Evolutionary conservation across 1,140 invertebrate genomes (phyloP).

Genomic region (Cotesia chilonis): DNA sequence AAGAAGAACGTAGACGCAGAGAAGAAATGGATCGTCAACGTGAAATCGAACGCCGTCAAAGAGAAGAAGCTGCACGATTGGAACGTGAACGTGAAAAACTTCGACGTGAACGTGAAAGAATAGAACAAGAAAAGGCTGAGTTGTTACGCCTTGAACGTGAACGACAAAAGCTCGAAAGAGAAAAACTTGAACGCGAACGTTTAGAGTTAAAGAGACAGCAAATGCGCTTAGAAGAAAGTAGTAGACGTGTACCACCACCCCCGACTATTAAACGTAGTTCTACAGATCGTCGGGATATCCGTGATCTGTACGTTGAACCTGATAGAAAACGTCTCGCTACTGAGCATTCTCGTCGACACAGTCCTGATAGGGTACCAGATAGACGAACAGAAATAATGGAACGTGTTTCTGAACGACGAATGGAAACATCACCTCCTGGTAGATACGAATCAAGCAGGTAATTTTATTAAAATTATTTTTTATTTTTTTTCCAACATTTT

Average conservation of each 20-base stretch:
- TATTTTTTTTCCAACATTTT: conserved; percentile 5
- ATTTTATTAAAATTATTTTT: neutral
- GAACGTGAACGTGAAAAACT: conserved; percentile 82
- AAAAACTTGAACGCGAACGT: conserved; percentile 83
- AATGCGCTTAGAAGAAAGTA: conserved; percentile 64
- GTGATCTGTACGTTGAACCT: conserved; percentile 57
- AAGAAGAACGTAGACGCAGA: conserved; percentile 78
- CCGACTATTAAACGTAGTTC: conserved; percentile 58
- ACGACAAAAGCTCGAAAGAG: conserved; percentile 80
- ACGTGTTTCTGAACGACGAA: conserved; percentile 57
- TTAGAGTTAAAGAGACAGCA: conserved; percentile 83
- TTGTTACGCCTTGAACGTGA: conserved; percentile 82
- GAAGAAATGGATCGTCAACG: conserved; percentile 76
- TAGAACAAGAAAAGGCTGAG: conserved; percentile 84
- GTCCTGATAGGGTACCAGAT: conserved; percentile 56
- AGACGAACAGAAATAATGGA: conserved; percentile 57
- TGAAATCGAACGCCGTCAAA: conserved; percentile 80
- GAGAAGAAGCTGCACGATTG: conserved; percentile 80
- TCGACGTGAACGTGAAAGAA: conserved; percentile 77
- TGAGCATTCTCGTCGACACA: conserved; percentile 57
- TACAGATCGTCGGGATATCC: conserved; percentile 56
- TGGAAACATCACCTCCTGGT: conserved; percentile 55
- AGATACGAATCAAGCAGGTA: conserved; percentile 60
- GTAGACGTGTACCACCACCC: conserved; percentile 58
- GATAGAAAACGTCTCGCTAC: conserved; percentile 58